These are phyloP conservation scores for Sebastes aleutianus DNA, from an alignment of 2,797 vertebrate species.

Conservation along the genomic window DNA sequence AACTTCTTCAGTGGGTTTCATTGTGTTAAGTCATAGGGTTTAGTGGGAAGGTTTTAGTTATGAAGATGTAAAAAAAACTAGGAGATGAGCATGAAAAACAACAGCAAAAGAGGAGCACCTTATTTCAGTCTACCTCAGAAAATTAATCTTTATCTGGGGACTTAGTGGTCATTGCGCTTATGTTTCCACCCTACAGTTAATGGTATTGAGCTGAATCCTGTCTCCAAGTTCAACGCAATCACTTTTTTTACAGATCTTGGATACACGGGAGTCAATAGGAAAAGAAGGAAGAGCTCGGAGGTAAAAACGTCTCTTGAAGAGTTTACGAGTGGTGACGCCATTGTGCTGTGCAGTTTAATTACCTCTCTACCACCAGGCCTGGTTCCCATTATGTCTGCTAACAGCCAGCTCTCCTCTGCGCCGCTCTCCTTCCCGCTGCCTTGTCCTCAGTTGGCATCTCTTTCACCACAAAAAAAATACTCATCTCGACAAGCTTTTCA, in stretches of 20 bases:
- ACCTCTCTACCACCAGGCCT: conserved; percentile 67
- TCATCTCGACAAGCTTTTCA: conserved; percentile 35
- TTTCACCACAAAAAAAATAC: conserved; percentile 30
- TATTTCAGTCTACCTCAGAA: not conserved
- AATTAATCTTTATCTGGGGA: not conserved
- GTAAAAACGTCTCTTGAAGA: conserved; percentile 50
- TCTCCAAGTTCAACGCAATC: conserved; percentile 1
- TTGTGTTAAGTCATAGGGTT: not conserved
- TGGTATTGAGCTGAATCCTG: not conserved
- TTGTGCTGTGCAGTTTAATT: conserved; percentile 73
- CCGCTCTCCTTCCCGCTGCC: conserved; percentile 50
- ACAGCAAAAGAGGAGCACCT: not conserved
- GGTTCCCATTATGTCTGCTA: conserved; percentile 71
- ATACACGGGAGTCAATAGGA: conserved; percentile 9
- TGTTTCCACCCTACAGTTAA: conserved; percentile 8
- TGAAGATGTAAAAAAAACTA: not conserved
- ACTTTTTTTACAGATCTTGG: conserved; percentile 19
- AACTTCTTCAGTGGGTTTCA: not conserved
- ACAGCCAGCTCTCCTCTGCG: conserved; percentile 63
- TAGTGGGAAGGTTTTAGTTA: not conserved
- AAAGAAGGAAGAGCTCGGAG: conserved; percentile 25
- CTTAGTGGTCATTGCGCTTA: not conserved
- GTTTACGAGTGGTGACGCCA: conserved; percentile 76
- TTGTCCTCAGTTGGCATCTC: conserved; percentile 73
- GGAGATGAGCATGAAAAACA: not conserved